A percentile compares a stretch with the other conserved stretches of the same genome.
These are phyloP conservation scores for Dipodomys ordii DNA, from an alignment of 2,113 vertebrate genomes.

Conservation along the genomic window DNA sequence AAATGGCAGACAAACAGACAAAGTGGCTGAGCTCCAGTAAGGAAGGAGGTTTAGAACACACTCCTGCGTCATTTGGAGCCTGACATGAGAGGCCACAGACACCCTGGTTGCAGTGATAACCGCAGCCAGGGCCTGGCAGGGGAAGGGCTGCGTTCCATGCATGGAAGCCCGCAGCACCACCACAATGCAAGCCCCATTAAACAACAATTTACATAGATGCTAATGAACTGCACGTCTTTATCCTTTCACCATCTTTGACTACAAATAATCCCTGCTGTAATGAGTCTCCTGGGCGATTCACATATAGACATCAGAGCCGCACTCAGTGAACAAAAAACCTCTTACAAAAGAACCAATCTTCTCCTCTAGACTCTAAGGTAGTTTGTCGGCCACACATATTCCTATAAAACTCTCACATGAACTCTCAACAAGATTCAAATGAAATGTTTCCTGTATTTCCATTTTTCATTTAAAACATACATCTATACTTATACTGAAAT, in stretches of 20 bases:
- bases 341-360: not conserved
- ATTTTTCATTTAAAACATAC: not conserved
- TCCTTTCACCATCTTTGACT: not conserved
- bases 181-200: not conserved
- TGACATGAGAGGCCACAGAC: not conserved
- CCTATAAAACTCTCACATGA: slow-evolving; percentile 18
- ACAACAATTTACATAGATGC: not conserved
- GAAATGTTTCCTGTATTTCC: not conserved
- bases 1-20: not conserved
- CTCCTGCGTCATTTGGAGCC: not conserved
- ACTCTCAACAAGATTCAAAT: not conserved
- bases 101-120: not conserved
- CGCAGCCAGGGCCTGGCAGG: not conserved
- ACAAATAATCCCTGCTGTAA: not conserved
- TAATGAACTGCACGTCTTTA: not conserved
- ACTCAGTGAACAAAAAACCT: not conserved
- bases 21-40: not conserved
- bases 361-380: not conserved
- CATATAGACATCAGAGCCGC: not conserved
- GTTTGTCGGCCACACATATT: not conserved
- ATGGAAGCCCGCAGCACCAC: not conserved
- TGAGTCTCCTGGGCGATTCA: not conserved
- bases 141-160: not conserved
- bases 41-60: not conserved
- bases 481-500: not conserved